A percentile compares a stretch with the other conserved stretches of the same genome.
Evolutionary conservation across 2,888 invertebrate species (phyloP).

Genomic region (Chromoteleia sp.): DNA sequence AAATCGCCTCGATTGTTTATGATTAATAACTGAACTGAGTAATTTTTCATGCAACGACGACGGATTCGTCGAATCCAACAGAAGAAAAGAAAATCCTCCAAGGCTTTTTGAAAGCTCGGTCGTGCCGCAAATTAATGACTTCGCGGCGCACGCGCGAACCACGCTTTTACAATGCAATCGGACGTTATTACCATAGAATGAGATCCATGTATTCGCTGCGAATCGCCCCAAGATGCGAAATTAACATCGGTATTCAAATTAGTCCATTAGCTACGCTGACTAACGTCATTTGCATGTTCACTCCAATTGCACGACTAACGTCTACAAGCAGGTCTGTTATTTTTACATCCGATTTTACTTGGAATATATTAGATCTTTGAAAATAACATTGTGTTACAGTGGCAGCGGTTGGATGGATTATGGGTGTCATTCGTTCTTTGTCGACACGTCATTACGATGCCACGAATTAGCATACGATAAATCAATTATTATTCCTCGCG

Average conservation of each 20-base stretch:
- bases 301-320: conserved; percentile 30
- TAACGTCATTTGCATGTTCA: conserved; percentile 45
- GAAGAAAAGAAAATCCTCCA: conserved; percentile 30
- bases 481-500: conserved; percentile 47
- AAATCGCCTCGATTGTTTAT: neutral
- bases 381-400: conserved; percentile 42
- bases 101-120: conserved; percentile 60
- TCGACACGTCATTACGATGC: conserved; percentile 30
- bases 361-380: conserved; percentile 49
- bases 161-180: conserved; percentile 50
- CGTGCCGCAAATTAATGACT: conserved; percentile 48
- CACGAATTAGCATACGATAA: conserved; percentile 48
- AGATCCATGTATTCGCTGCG: conserved; percentile 41
- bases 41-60: conserved; percentile 28
- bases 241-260: conserved; percentile 43
- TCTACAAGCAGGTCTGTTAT: conserved; percentile 30
- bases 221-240: conserved; percentile 56
- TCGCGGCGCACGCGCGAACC: conserved; percentile 26
- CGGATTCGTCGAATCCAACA: conserved; percentile 21
- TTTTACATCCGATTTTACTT: conserved; percentile 35
- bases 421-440: conserved; percentile 50
- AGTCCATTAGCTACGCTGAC: conserved; percentile 50
- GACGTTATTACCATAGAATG: conserved; percentile 60
- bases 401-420: conserved; percentile 8
- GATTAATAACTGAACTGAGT: conserved; percentile 6